phyloP scores from a whole-genome alignment of 2,888 invertebrate species.

The Machimus atricapillus region DNA sequence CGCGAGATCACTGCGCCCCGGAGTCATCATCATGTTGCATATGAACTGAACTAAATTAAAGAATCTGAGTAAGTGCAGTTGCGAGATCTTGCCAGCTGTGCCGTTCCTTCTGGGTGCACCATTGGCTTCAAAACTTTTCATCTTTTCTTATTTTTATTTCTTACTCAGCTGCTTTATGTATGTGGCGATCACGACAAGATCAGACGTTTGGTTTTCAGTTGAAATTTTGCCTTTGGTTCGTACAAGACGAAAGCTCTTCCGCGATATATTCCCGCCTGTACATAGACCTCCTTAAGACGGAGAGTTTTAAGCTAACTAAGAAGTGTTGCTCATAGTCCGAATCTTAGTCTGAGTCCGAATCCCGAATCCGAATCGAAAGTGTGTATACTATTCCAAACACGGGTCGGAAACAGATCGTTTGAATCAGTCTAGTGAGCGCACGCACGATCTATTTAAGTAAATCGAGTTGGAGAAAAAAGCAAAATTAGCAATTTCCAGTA shows the following conservation, averaged over 20 bases:
- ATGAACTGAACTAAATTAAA: not conserved
- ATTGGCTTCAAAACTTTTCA: not conserved
- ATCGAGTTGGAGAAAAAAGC: not conserved
- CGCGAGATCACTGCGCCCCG: not conserved
- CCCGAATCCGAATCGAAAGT: not conserved
- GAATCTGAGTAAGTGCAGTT: constrained; percentile 21
- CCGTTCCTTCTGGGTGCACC: constrained; percentile 16
- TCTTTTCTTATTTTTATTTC: not conserved
- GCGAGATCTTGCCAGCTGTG: constrained; percentile 22
- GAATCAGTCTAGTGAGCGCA: not conserved
- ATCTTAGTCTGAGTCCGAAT: not conserved
- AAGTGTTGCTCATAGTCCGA: not conserved
- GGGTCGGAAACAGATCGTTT: not conserved
- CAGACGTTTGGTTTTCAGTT: constrained; percentile 25
- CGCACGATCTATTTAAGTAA: constrained; percentile 7
- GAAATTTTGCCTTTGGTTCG: constrained; percentile 4
- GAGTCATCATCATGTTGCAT: not conserved
- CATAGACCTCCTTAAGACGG: not conserved
- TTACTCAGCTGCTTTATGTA: not conserved
- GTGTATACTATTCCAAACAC: constrained; percentile 5
- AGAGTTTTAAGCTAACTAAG: not conserved
- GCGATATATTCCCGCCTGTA: not conserved
- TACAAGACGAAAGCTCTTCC: constrained; percentile 9
- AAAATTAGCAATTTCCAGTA: not conserved
- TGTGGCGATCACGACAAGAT: constrained; percentile 11